A percentile compares a stretch with the other conserved stretches of the same genome.
These are phyloP conservation scores for Cuculus canorus DNA, from an alignment of 2,797 vertebrate genomes.

Conservation along the genomic window DNA sequence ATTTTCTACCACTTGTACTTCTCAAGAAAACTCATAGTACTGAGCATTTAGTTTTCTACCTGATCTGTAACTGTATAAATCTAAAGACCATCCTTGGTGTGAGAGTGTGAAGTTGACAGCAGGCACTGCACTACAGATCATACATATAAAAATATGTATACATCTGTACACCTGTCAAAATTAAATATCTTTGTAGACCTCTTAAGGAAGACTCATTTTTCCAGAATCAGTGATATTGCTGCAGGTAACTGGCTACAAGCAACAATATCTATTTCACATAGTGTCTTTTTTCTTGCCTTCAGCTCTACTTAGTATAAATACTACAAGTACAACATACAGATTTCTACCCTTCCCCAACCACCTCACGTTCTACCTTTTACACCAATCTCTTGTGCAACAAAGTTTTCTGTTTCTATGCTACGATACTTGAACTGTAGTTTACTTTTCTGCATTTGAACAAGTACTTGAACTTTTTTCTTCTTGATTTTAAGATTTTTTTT, in stretches of 20 bases:
- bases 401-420: not conserved
- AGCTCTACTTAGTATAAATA: not conserved
- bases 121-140: no score
- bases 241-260: not conserved
- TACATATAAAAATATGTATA: no score
- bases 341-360: not conserved
- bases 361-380: not conserved
- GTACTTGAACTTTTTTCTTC: not conserved
- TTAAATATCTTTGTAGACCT: not conserved
- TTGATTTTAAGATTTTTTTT: not conserved
- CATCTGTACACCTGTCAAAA: not conserved
- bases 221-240: not conserved
- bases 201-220: not conserved
- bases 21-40: not conserved
- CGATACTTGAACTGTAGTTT: not conserved
- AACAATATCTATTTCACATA: not conserved
- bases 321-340: fast-evolving
- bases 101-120: not conserved
- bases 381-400: not conserved
- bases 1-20: not conserved
- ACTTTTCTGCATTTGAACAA: not conserved
- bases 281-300: not conserved
- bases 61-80: not conserved
- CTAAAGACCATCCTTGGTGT: not conserved
- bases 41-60: not conserved